phyloP scores from a whole-genome alignment of 1,140 invertebrate genomes.

The Caenorhabditis briggsae region DNA sequence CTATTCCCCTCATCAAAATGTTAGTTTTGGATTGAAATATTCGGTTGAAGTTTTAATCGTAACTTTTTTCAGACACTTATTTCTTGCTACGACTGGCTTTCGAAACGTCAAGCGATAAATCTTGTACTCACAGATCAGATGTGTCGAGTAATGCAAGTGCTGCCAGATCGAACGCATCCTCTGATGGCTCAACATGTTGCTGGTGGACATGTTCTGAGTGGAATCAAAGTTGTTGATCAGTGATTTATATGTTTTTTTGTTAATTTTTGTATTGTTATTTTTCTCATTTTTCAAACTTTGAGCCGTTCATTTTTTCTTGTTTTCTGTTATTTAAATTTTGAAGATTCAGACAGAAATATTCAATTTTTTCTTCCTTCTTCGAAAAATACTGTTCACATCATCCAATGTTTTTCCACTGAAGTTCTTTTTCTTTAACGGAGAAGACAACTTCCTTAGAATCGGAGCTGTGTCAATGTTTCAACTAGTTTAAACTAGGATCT shows the following conservation, averaged over 20 bases:
- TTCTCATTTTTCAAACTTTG: background rate
- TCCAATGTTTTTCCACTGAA: too few species aligned
- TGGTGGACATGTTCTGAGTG: slow-evolving; percentile 59
- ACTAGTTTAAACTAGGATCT: too few species aligned
- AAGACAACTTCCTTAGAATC: too few species aligned
- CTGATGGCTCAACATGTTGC: slow-evolving; percentile 61
- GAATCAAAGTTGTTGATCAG: slow-evolving; percentile 57
- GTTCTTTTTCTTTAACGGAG: too few species aligned
- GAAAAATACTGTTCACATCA: too few species aligned
- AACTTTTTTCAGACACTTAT: slow-evolving; percentile 41
- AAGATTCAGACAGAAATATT: too few species aligned
- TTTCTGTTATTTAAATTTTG: background rate
- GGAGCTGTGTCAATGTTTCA: too few species aligned
- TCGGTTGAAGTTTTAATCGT: background rate
- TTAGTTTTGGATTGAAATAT: background rate
- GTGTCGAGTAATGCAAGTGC: slow-evolving; percentile 61
- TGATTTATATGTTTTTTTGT: background rate
- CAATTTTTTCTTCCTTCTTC: too few species aligned
- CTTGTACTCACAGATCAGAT: slow-evolving; percentile 59
- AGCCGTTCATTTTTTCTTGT: background rate
- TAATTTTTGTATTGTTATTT: background rate
- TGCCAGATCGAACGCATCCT: slow-evolving; percentile 62
- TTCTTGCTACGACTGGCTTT: slow-evolving; percentile 52
- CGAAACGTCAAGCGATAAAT: slow-evolving; percentile 33
- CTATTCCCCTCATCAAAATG: slow-evolving; percentile 52